Base-by-base conservation (phyloP, 2,888 invertebrate species). In the Microdon myrmicae region DNA sequence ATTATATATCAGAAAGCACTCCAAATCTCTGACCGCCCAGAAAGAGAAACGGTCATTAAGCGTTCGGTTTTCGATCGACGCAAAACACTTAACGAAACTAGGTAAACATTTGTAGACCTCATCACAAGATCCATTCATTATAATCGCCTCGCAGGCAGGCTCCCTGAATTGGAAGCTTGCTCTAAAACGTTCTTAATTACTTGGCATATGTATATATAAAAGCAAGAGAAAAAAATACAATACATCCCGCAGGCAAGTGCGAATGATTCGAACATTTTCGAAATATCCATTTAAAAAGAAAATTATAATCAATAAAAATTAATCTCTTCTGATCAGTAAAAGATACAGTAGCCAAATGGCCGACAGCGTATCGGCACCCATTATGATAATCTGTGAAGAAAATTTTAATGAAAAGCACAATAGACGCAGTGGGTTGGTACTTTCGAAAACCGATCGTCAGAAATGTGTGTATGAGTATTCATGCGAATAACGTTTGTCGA, bases 131-230 rank as follows among this genome's bases (percentile, higher is more conserved):
- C 45, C 17, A 20, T 6, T 35, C 35, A 28, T 14, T 47, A 35
- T 16, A 35, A 17, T 35, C 29, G 56, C 56, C 61, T 39, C 10
- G 12, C 3, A 61, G 55, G 32, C 17, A 26, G 7, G 39, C 44
- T 49, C 44, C 61, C 49, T 55, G 49, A 61, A 44, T 61, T n/a
- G n/a, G 38, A 38, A 13, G 45, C 28, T 44, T 44, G 29, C 31
- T 19, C 32, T 32, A 34, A 39, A 55, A 39, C 39, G 39, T 47
- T 39, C 47, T 55, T 55, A 55, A 55, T 55, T 47, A 55, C 55
- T 17, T n/a, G n/a, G n/a, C n/a, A n/a, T n/a, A n/a, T n/a, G 34
- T 38, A 34, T 44, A 34, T 44, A 44, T 28, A 38, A 43, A 44
- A 37, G 5, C 10, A n/a, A n/a, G n/a, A n/a, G n/a, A n/a, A n/a